These are phyloP conservation scores for Lepisosteus osseus DNA, from an alignment of 2,113 vertebrate genomes.

Conservation along the genomic window DNA sequence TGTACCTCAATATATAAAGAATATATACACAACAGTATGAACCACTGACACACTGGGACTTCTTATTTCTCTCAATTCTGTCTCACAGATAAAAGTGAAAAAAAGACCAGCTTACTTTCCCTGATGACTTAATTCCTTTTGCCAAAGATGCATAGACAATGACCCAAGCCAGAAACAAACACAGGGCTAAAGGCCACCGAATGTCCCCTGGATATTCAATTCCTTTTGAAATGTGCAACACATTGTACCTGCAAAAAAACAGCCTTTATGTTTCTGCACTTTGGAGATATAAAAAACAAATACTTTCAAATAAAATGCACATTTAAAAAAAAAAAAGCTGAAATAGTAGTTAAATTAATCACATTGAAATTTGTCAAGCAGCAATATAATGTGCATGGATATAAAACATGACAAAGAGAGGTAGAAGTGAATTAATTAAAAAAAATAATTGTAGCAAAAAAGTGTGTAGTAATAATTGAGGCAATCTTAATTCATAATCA, in stretches of 20 bases:
- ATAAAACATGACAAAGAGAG: not conserved
- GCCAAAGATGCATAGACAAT: conserved; percentile 94
- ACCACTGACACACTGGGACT: too few relatives aligned
- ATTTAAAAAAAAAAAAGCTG: not conserved
- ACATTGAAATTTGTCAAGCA: too few relatives aligned
- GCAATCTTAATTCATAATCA: too few relatives aligned
- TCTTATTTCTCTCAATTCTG: too few relatives aligned
- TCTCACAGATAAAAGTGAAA: too few relatives aligned
- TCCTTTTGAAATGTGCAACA: conserved; percentile 95
- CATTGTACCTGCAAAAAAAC: conserved; percentile 79
- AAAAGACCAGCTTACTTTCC: conserved; percentile 77
- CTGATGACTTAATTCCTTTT: conserved; percentile 98
- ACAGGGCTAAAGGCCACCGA: conserved; percentile 86
- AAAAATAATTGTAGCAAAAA: too few relatives aligned
- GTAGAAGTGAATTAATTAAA: not conserved
- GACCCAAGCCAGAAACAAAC: conserved; percentile 88
- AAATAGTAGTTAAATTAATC: too few relatives aligned
- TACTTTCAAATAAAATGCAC: not conserved
- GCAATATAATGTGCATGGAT: not conserved
- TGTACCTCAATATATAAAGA: not conserved
- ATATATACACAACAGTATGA: not conserved
- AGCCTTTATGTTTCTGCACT: too few relatives aligned
- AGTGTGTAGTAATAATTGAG: too few relatives aligned
- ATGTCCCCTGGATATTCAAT: conserved; percentile 95
- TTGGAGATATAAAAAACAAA: too few relatives aligned